These are phyloP conservation scores for Sarcophaga variegata DNA, from an alignment of 2,888 invertebrate species.

Conservation along the genomic window DNA sequence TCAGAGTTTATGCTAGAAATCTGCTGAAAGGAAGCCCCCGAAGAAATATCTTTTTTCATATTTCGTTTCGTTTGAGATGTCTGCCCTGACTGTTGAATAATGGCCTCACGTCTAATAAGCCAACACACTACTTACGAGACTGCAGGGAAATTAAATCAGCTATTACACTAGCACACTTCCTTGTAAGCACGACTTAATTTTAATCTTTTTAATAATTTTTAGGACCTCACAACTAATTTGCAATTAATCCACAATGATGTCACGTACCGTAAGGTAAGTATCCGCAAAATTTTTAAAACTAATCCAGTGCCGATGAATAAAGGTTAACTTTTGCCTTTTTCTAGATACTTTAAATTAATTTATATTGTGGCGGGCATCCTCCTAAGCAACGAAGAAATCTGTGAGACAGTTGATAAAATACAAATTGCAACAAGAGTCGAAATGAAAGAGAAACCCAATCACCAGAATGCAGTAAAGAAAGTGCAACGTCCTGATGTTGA, in stretches of 20 bases:
- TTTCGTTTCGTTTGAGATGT: no score
- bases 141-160: no score
- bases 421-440: constrained; percentile 78
- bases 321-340: neutral
- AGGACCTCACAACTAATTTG: neutral
- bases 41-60: no score
- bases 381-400: constrained; percentile 79
- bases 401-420: constrained; percentile 79
- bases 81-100: no score
- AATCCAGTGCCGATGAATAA: constrained; percentile 72
- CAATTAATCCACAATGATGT: constrained; percentile 73
- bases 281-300: constrained; percentile 78
- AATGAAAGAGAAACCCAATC: constrained; percentile 71
- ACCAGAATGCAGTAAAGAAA: constrained; percentile 61
- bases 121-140: no score
- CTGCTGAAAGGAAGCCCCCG: no score
- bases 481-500: constrained; percentile 43
- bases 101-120: no score
- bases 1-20: no score
- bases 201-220: no score
- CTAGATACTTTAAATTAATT: constrained; percentile 79
- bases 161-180: no score
- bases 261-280: constrained; percentile 77
- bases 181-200: no score
- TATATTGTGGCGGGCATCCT: constrained; percentile 80